Evolutionary conservation across 2,797 vertebrate species (phyloP), one percentile per base, ranked within the genome.

Genomic region (Brachymystax lenok): DNA sequence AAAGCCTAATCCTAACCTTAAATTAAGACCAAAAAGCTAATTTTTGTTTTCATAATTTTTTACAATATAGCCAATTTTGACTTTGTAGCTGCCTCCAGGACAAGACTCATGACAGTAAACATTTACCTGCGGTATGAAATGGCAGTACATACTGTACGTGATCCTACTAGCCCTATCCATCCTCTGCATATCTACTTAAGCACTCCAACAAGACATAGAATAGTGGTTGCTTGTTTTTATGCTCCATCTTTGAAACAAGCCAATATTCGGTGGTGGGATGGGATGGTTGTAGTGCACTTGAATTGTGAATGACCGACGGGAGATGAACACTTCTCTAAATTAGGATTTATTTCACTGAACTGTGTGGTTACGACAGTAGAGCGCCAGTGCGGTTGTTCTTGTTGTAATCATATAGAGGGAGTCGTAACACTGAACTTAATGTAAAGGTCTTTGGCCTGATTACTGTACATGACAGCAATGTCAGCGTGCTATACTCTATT

Each of bases 361-460:
- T 66, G 24, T 83, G 56, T 81, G 79, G 81, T 78, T 77, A 73
- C 33, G 78, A 68, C 30, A 74, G 63, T 72, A 56, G 79, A 68
- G 27, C 71, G 79, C 51, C 17, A 19, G 33, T 51, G 33, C 77
- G 35, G 30, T 69, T 76, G 76, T 75, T 30, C 74, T 78, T 27
- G 74, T 71, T 76, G 76, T 75, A 67, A 74, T 83, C 74, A 66
- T 61, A 82, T n/a, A 84, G 74, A 82, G 81, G 80, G 81, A 91
- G 92, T 93, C 88, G 28, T 75, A 82, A 92, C 92, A 93, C 92
- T 92, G 91, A 88, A 92, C 78, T 75, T 74, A 87, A 80, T 76
- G 69, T 72, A 30, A 51, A 30, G 27, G 24, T 12, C 67, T 46
- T 52, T 68, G 30, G 35, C 79, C 35, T 79, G 80, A 67, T 19